phyloP scores from a whole-genome alignment of 2,888 invertebrate species.

The Limnephilus rhombicus region DNA sequence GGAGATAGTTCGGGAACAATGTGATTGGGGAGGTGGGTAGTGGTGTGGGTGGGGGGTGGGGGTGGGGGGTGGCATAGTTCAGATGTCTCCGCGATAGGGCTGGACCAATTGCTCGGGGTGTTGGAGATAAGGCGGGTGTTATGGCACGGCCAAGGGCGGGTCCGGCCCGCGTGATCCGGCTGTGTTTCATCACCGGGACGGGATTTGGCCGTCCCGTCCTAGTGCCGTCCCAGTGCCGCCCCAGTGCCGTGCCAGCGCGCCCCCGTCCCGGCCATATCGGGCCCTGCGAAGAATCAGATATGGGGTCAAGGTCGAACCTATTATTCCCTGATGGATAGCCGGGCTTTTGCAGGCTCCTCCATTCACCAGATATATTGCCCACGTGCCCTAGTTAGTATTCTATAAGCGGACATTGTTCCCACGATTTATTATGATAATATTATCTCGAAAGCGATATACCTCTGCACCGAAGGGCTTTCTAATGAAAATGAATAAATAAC shows the following conservation, averaged over 20 bases:
- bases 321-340: slow-evolving; percentile 59
- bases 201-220: slow-evolving; percentile 43
- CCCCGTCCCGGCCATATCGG: slow-evolving; percentile 46
- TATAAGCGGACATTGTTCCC: slow-evolving; percentile 29
- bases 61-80: neutral
- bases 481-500: slow-evolving; percentile 24
- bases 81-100: slow-evolving; percentile 44
- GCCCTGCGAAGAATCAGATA: slow-evolving; percentile 43
- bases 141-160: slow-evolving; percentile 25
- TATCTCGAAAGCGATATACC: slow-evolving; percentile 33
- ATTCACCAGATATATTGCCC: slow-evolving; percentile 29
- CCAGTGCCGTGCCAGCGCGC: neutral
- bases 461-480: slow-evolving; percentile 39
- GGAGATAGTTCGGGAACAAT: neutral
- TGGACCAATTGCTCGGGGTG: slow-evolving; percentile 41
- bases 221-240: neutral
- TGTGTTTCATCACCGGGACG: slow-evolving; percentile 56
- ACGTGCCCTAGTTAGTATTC: slow-evolving; percentile 47
- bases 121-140: slow-evolving; percentile 34
- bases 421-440: slow-evolving; percentile 41
- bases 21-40: neutral
- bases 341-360: slow-evolving; percentile 40
- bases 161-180: slow-evolving; percentile 46
- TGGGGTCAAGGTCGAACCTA: slow-evolving; percentile 60
- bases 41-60: neutral